Percentiles rank a stretch among this genome's conserved stretches.
Evolutionary conservation across 2,113 vertebrate species (phyloP).

Genomic region (Larimichthys polyactis): DNA sequence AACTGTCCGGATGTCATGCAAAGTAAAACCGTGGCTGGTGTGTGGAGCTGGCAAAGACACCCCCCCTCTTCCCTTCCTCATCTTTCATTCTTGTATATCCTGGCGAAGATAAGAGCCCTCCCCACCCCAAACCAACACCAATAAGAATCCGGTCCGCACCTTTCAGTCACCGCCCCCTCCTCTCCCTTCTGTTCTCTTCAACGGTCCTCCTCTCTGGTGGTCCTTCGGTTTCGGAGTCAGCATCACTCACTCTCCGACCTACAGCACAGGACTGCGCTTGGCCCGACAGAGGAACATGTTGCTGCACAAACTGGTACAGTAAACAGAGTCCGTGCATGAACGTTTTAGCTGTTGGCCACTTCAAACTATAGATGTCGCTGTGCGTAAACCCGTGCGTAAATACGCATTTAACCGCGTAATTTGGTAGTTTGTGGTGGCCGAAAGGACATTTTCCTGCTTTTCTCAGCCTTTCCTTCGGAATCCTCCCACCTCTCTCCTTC

Average conservation of each 20-base stretch:
- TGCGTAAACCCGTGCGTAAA: constrained; percentile 33
- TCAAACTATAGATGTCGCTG: not conserved
- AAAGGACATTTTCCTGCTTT: not conserved
- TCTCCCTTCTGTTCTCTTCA: constrained; percentile 9
- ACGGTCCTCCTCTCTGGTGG: constrained; percentile 60
- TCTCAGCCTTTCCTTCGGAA: not conserved
- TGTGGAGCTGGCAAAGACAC: not conserved
- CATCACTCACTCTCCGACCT: constrained; percentile 54
- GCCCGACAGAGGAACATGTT: constrained; percentile 67
- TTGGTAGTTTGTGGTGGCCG: not conserved
- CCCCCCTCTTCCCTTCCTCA: not conserved
- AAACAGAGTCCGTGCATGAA: constrained; percentile 12
- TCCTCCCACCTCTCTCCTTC: too few relatives aligned
- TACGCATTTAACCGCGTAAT: not conserved
- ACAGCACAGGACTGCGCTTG: constrained; percentile 31
- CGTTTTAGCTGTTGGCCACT: not conserved
- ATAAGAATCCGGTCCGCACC: constrained; percentile 40
- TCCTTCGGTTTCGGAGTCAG: constrained; percentile 41
- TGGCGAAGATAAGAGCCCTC: constrained; percentile 15
- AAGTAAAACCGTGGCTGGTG: not conserved
- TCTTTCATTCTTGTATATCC: not conserved
- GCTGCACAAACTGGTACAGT: constrained; percentile 76
- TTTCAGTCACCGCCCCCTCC: not conserved
- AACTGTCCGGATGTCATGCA: too few relatives aligned
- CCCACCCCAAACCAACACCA: constrained; percentile 42